Evolutionary conservation across 2,888 invertebrate species (phyloP).

Genomic region (Tetrapedia diversipes): DNA sequence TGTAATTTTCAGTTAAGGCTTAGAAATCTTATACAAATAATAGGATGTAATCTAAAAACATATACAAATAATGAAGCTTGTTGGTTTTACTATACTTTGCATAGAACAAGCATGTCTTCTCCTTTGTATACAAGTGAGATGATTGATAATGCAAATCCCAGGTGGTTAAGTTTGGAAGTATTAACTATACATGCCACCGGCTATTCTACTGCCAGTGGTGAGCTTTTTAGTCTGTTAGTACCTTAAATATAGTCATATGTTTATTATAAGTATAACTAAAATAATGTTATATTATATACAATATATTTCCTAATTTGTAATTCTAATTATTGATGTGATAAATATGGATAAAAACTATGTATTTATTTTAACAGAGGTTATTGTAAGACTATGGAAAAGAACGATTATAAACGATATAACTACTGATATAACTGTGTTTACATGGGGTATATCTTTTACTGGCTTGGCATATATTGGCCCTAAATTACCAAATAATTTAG

Average conservation of each 20-base stretch:
- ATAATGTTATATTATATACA: not conserved
- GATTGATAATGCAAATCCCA: constrained; percentile 88
- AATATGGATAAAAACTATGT: no score
- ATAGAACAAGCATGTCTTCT: constrained; percentile 91
- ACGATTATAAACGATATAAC: constrained; percentile 73
- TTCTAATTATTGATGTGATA: no score
- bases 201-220: constrained; percentile 80
- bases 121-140: constrained; percentile 93
- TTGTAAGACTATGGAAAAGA: constrained; percentile 79
- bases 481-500: constrained; percentile 87
- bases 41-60: constrained; percentile 86
- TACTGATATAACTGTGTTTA: constrained; percentile 87
- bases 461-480: constrained; percentile 91
- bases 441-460: constrained; percentile 94
- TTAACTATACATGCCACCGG: constrained; percentile 85
- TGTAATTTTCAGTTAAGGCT: constrained; percentile 86
- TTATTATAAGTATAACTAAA: constrained; percentile 22
- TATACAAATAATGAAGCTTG: constrained; percentile 84
- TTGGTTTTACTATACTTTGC: constrained; percentile 91
- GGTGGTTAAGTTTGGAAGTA: constrained; percentile 92
- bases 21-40: constrained; percentile 90
- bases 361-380: constrained; percentile 76
- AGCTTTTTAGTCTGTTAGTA: constrained; percentile 63
- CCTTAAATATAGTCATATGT: constrained; percentile 35
- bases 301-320: no score